These are phyloP conservation scores for Drosophila incognita DNA, from an alignment of 2,888 invertebrate genomes.

Conservation along the genomic window DNA sequence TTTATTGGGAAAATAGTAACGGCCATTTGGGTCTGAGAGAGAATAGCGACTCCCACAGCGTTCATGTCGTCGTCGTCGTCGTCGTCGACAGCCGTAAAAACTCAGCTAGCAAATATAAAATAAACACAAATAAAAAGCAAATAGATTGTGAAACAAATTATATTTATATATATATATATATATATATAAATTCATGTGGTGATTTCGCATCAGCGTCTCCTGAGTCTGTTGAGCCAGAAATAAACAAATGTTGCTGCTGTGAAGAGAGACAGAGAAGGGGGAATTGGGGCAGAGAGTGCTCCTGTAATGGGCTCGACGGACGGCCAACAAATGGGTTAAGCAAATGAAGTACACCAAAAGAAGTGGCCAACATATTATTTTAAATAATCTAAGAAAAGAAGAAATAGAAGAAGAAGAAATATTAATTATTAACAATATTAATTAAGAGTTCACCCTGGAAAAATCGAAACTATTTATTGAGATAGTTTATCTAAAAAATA, in stretches of 20 bases:
- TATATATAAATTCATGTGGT: slow-evolving; percentile 54
- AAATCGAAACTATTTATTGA: not conserved
- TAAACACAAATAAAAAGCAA: slow-evolving; percentile 69
- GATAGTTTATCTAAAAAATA: not conserved
- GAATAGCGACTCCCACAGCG: slow-evolving; percentile 30
- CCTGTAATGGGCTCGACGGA: slow-evolving; percentile 40
- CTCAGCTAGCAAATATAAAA: slow-evolving; percentile 66
- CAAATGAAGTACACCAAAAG: slow-evolving; percentile 51
- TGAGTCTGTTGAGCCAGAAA: slow-evolving; percentile 57
- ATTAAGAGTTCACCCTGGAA: not conserved
- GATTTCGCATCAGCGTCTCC: slow-evolving; percentile 44
- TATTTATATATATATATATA: not conserved
- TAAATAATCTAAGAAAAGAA: not conserved
- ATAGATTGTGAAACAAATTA: slow-evolving; percentile 66
- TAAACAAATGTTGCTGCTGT: slow-evolving; percentile 56
- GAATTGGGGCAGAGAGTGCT: not conserved
- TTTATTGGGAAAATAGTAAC: slow-evolving; percentile 71
- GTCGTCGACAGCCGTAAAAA: slow-evolving; percentile 63
- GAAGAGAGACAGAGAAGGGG: slow-evolving; percentile 6
- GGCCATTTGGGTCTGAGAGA: slow-evolving; percentile 24
- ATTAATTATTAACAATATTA: not conserved
- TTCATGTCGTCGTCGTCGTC: not conserved
- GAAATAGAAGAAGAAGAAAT: too few species aligned
- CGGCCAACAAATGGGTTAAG: slow-evolving; percentile 55
- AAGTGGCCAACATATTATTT: slow-evolving; percentile 16